Evolutionary conservation across 2,797 vertebrate species (phyloP).

Genomic region (Anniella stebbinsi): DNA sequence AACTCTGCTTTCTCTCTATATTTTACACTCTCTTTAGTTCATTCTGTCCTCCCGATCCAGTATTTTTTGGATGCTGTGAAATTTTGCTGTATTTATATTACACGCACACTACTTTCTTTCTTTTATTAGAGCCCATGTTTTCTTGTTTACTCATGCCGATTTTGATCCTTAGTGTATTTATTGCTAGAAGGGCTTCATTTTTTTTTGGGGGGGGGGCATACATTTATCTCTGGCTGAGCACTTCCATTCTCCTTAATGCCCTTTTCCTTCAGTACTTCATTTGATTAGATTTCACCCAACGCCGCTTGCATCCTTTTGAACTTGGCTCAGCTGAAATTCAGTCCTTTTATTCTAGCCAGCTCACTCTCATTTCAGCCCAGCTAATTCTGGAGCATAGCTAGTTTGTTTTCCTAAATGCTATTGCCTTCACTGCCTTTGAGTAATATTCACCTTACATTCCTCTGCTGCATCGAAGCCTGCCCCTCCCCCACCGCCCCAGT

Average conservation of each 20-base stretch:
- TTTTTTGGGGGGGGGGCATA: constrained; percentile 17
- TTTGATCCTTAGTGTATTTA: constrained; percentile 46
- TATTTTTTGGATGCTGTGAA: not conserved
- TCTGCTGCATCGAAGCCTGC: not conserved
- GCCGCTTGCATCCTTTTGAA: constrained; percentile 16
- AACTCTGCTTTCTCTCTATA: constrained; percentile 26
- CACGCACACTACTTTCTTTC: not conserved
- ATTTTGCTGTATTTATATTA: fast-evolving
- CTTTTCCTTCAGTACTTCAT: constrained; percentile 38
- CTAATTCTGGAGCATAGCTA: not conserved
- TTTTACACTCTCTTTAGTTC: not conserved
- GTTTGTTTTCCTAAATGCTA: constrained; percentile 19
- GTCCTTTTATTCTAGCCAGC: not conserved
- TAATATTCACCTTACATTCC: not conserved
- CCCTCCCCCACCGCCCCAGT: not conserved
- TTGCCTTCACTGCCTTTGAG: not conserved
- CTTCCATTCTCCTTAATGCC: constrained; percentile 27
- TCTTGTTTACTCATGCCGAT: constrained; percentile 22
- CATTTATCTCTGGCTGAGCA: not conserved
- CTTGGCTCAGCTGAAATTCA: constrained; percentile 22
- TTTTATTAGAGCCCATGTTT: constrained; percentile 36
- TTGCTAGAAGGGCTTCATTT: not conserved
- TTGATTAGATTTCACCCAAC: not conserved
- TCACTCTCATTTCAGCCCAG: not conserved
- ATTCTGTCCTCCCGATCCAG: not conserved